Percentiles rank a stretch among this genome's conserved stretches.
These are phyloP conservation scores for Serranus cabrilla DNA, from an alignment of 2,797 vertebrate genomes.

Conservation along the genomic window DNA sequence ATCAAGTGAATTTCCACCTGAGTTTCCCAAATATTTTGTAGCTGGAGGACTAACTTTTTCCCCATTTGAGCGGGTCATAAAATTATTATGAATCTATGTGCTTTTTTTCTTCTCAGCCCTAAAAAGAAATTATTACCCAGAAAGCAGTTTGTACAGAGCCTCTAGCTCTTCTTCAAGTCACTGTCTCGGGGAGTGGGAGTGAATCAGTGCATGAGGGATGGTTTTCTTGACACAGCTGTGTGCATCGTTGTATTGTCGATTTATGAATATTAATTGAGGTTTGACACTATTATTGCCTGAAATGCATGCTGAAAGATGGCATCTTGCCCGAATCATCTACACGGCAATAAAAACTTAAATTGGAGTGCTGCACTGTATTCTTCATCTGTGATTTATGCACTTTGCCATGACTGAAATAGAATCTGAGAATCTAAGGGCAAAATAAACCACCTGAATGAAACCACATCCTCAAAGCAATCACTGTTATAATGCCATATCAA, in stretches of 20 bases:
- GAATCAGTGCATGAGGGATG: slow-evolving; percentile 52
- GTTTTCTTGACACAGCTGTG: slow-evolving; percentile 64
- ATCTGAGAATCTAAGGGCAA: slow-evolving; percentile 44
- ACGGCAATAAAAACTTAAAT: slow-evolving; percentile 73
- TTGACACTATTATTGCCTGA: slow-evolving; percentile 77
- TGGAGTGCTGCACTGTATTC: slow-evolving; percentile 69
- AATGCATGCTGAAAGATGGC: slow-evolving; percentile 75
- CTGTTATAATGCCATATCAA: not conserved
- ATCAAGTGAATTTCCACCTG: slow-evolving; percentile 42
- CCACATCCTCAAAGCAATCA: slow-evolving; percentile 15
- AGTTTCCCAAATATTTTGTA: slow-evolving; percentile 54
- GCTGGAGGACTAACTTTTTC: slow-evolving; percentile 43
- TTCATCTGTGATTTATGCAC: slow-evolving; percentile 64
- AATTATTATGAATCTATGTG: slow-evolving; percentile 58
- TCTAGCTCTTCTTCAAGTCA: slow-evolving; percentile 48
- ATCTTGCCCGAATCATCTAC: slow-evolving; percentile 67
- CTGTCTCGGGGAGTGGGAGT: slow-evolving; percentile 44
- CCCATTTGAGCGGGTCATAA: slow-evolving; percentile 50
- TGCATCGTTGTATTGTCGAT: slow-evolving; percentile 68
- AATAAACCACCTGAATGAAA: slow-evolving; percentile 42
- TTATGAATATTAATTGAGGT: slow-evolving; percentile 80
- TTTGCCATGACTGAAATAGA: slow-evolving; percentile 54
- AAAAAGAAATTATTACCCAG: slow-evolving; percentile 54
- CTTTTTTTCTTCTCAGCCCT: slow-evolving; percentile 23
- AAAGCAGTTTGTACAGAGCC: slow-evolving; percentile 49